Conservation (phyloP, 2,888 invertebrate genomes). For the Chymomyza amoena region DNA sequence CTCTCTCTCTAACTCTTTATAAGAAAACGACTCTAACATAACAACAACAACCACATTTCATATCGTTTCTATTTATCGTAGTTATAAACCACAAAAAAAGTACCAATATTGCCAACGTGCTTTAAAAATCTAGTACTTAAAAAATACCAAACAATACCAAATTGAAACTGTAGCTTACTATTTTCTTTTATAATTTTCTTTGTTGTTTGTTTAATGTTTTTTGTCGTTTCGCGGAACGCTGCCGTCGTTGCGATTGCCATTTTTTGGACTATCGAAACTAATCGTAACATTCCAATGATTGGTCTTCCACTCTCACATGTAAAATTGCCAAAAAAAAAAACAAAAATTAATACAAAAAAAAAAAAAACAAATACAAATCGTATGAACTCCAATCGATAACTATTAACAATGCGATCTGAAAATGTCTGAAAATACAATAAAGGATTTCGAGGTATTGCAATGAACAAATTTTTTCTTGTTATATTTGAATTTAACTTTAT, state of each 20-base stretch:
- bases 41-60: constrained; percentile 69
- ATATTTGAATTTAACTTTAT: constrained; percentile 71
- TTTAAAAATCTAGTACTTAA: constrained; percentile 26
- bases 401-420: constrained; percentile 47
- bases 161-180: constrained; percentile 23
- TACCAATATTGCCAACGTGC: constrained; percentile 1
- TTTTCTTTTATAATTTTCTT: constrained; percentile 69
- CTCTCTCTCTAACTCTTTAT: constrained; percentile 18
- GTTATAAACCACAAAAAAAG: constrained; percentile 2
- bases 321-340: constrained; percentile 21
- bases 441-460: constrained; percentile 80
- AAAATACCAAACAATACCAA: constrained; percentile 24
- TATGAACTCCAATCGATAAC: constrained; percentile 39
- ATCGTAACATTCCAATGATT: constrained; percentile 64
- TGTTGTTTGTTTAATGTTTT: constrained; percentile 71
- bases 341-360: constrained; percentile 20
- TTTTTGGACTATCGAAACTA: constrained; percentile 52
- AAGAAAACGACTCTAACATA: constrained; percentile 45
- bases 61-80: constrained; percentile 52
- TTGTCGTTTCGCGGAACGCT: constrained; percentile 78
- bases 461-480: constrained; percentile 68
- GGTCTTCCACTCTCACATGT: constrained; percentile 67
- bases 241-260: constrained; percentile 65
- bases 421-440: constrained; percentile 56
- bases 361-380: constrained; percentile 27